Percentiles rank a stretch among this genome's conserved stretches.
Conservation (phyloP, 2,888 invertebrate species). For the Linnaemya vulpina region DNA sequence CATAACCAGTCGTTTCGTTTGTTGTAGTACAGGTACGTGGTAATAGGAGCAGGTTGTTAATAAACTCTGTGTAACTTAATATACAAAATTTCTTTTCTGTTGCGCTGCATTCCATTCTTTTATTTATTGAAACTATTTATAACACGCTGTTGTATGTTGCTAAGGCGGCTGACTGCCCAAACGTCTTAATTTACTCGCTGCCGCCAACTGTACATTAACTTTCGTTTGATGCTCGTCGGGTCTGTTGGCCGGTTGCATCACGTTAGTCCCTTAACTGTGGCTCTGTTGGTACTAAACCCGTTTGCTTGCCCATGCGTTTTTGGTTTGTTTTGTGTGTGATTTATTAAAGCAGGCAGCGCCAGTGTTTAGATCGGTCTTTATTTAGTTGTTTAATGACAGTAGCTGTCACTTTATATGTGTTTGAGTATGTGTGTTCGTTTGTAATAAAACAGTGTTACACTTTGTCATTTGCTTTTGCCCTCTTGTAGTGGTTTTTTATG, state of each 20-base stretch:
- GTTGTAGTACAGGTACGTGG: background rate
- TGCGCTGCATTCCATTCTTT: background rate
- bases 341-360: slow-evolving; percentile 12
- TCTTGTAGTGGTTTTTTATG: background rate
- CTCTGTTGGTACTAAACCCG: background rate
- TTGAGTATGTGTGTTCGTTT: background rate
- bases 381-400: slow-evolving; percentile 44
- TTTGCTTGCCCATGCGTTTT: background rate
- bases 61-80: background rate
- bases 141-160: background rate
- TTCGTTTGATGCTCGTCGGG: background rate
- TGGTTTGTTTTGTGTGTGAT: slow-evolving; percentile 12
- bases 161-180: background rate
- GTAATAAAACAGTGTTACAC: slow-evolving; percentile 29
- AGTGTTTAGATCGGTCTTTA: background rate
- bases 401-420: slow-evolving; percentile 39
- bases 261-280: background rate
- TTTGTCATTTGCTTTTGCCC: slow-evolving; percentile 4
- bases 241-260: background rate
- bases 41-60: slow-evolving; percentile 5
- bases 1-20: background rate
- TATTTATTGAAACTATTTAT: background rate
- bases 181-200: slow-evolving; percentile 4
- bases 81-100: background rate
- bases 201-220: slow-evolving; percentile 36